Evolutionary conservation across 2,113 vertebrate genomes (phyloP).

Genomic region (Irena cyanogastra): DNA sequence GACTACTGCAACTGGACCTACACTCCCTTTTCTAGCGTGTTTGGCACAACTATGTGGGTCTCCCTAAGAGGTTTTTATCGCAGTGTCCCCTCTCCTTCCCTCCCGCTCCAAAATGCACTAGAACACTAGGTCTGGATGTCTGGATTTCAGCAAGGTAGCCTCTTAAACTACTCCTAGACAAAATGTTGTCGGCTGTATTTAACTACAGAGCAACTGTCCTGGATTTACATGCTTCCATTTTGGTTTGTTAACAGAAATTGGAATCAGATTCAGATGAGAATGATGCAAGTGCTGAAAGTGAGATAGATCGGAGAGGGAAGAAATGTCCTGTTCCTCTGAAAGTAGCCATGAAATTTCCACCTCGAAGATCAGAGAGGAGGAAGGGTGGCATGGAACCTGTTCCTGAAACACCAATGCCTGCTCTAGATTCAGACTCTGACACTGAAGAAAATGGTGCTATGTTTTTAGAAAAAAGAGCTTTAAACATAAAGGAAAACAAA

Average conservation of each 20-base stretch:
- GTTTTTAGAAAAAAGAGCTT: conserved; percentile 88
- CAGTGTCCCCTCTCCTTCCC: fast-evolving
- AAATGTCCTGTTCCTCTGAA: conserved; percentile 67
- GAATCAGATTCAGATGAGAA: conserved; percentile 26
- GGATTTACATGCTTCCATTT: background rate
- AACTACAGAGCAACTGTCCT: background rate
- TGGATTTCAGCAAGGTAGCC: background rate
- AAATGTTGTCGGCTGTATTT: background rate
- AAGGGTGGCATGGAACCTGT: conserved; percentile 56
- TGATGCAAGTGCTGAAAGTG: background rate
- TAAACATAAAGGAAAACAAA: conserved; percentile 98
- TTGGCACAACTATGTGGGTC: fast-evolving
- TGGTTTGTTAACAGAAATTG: conserved; percentile 57
- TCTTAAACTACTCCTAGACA: background rate
- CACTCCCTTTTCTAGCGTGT: background rate
- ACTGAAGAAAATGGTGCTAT: conserved; percentile 75
- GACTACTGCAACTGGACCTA: background rate
- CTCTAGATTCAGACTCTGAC: conserved; percentile 55
- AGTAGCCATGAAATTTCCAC: conserved; percentile 86
- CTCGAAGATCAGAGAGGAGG: conserved; percentile 54
- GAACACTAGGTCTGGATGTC: background rate
- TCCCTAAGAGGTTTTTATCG: background rate
- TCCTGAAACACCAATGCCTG: conserved; percentile 1
- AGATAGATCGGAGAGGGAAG: conserved; percentile 40
- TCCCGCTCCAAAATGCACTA: fast-evolving